phyloP scores from a whole-genome alignment of 2,888 invertebrate genomes.

The Hydriomena furcata region DNA sequence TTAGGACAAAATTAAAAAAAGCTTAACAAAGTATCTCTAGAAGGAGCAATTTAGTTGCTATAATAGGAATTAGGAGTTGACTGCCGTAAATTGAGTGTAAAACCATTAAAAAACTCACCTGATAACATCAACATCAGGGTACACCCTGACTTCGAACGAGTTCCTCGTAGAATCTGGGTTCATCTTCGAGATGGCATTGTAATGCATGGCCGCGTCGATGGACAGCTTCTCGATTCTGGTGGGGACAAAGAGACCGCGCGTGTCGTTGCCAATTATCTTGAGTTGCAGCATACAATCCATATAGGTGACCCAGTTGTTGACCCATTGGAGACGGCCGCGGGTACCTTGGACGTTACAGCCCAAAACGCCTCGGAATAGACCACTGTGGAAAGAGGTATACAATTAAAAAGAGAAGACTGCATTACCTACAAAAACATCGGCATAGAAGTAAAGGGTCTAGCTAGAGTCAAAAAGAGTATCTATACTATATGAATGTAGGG shows the following conservation, averaged over 20 bases:
- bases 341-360: conserved; percentile 79
- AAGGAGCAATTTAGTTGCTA: too few relatives aligned
- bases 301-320: conserved; percentile 93
- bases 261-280: conserved; percentile 87
- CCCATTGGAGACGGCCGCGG: conserved; percentile 85
- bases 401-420: too few relatives aligned
- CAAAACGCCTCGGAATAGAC: conserved; percentile 84
- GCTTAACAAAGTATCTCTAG: too few relatives aligned
- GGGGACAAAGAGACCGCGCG: conserved; percentile 88
- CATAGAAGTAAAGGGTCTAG: too few relatives aligned
- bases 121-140: conserved; percentile 77
- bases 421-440: too few relatives aligned
- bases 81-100: neutral
- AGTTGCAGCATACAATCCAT: conserved; percentile 95
- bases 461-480: too few relatives aligned
- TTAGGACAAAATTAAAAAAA: too few relatives aligned
- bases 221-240: conserved; percentile 88
- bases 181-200: conserved; percentile 74
- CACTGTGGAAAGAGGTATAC: conserved; percentile 60
- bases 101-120: conserved; percentile 50
- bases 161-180: conserved; percentile 70
- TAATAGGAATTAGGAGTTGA: too few relatives aligned
- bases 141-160: conserved; percentile 73
- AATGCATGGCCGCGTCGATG: conserved; percentile 86
- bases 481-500: too few relatives aligned